phyloP scores from a whole-genome alignment of 1,140 invertebrate species.

The Drosophila neocordata region DNA sequence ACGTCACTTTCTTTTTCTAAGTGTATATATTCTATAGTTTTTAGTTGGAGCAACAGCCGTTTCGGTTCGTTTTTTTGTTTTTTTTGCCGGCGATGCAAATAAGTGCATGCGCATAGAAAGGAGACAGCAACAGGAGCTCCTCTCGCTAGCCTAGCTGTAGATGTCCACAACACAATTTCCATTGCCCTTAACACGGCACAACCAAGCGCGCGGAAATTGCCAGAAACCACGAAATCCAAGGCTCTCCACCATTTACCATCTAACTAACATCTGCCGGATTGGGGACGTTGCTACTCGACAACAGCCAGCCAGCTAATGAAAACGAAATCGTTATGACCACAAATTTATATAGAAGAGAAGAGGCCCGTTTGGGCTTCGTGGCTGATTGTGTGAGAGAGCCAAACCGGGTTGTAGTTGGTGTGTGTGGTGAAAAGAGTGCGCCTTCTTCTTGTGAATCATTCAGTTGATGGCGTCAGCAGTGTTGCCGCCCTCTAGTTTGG shows the following conservation, averaged over 20 bases:
- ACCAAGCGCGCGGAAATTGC: conserved; percentile 48
- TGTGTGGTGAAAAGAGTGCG: conserved; percentile 38
- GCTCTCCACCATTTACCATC: not conserved
- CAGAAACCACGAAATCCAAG: conserved; percentile 40
- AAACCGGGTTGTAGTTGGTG: not conserved
- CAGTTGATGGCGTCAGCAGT: conserved; percentile 57
- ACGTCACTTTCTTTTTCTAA: conserved; percentile 9
- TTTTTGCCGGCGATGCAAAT: conserved; percentile 42
- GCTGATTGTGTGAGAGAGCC: conserved; percentile 5
- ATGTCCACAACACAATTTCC: conserved; percentile 54
- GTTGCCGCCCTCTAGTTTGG: conserved; percentile 41
- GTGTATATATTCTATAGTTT: conserved; percentile 14
- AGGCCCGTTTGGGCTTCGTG: not conserved
- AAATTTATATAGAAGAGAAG: conserved; percentile 4
- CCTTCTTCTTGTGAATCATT: conserved; percentile 54
- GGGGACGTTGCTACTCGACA: not conserved
- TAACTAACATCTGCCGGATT: not conserved
- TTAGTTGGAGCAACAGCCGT: conserved; percentile 65
- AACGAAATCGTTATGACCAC: conserved; percentile 52
- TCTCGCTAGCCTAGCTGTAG: conserved; percentile 7
- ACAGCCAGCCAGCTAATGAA: conserved; percentile 51
- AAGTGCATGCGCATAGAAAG: conserved; percentile 73
- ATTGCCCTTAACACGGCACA: conserved; percentile 63
- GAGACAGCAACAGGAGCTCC: conserved; percentile 61
- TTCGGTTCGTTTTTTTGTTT: conserved; percentile 27